Evolutionary conservation across 1,140 invertebrate species (phyloP).

Genomic region (Brachystomella parvula): DNA sequence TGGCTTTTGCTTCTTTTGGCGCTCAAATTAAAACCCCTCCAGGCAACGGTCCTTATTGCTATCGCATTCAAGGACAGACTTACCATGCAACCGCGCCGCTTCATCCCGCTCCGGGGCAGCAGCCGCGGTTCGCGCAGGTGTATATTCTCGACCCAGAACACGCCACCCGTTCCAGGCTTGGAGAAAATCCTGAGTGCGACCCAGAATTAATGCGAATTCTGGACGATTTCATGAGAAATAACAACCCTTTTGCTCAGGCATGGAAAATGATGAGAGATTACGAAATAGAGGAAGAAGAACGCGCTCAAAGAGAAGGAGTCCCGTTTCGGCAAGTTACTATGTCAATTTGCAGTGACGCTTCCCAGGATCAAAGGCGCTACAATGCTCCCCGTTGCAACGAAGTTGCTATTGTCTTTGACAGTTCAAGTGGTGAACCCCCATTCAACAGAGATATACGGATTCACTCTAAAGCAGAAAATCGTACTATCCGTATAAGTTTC

Average conservation of each 20-base stretch:
- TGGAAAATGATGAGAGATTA: conserved; percentile 37
- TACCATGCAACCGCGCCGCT: conserved; percentile 37
- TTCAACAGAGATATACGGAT: conserved; percentile 20
- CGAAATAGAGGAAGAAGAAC: conserved; percentile 23
- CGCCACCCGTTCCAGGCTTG: conserved; percentile 13
- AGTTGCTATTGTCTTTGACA: conserved; percentile 34
- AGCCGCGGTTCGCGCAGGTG: conserved; percentile 37
- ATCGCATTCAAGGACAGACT: conserved; percentile 41
- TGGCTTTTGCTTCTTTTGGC: conserved; percentile 40
- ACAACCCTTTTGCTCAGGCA: conserved; percentile 29
- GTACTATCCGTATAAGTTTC: not conserved
- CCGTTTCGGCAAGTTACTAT: conserved; percentile 12
- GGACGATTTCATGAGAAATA: not conserved
- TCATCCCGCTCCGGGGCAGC: conserved; percentile 6
- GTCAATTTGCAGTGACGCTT: conserved; percentile 18
- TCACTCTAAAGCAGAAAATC: not conserved
- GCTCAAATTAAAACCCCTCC: conserved; percentile 16
- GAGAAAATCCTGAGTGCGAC: conserved; percentile 16
- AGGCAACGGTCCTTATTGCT: conserved; percentile 33
- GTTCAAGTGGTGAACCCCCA: conserved; percentile 26
- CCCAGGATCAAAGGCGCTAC: conserved; percentile 30
- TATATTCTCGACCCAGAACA: conserved; percentile 31
- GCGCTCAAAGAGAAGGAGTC: conserved; percentile 12
- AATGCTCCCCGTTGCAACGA: conserved; percentile 34
- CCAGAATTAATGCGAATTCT: conserved; percentile 8